Conservation (phyloP, 2,113 vertebrate genomes). For the Dicerorhinus sumatrensis region DNA sequence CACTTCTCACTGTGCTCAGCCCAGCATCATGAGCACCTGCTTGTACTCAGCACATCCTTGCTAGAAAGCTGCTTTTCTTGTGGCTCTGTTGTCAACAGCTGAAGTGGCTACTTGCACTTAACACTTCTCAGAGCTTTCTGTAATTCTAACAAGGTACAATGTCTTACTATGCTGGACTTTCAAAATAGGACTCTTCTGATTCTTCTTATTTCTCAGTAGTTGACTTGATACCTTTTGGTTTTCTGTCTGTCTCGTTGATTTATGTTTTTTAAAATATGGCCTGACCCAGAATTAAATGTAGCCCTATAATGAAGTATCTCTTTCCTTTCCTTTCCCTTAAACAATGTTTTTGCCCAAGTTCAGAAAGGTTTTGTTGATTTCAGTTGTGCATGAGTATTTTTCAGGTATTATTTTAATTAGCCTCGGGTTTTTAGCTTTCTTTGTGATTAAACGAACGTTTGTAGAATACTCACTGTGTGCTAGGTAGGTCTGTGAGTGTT, state of each 20-base stretch:
- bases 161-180: not conserved
- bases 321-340: not conserved
- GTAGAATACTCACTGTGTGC: not conserved
- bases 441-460: not conserved
- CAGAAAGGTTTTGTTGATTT: not conserved
- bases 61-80: not conserved
- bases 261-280: not conserved
- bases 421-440: not conserved
- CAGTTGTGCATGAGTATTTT: not conserved
- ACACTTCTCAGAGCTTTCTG: not conserved
- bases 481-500: not conserved
- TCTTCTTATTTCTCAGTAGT: not conserved
- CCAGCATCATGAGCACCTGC: not conserved
- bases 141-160: not conserved
- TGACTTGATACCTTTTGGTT: not conserved
- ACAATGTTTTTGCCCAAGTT: not conserved
- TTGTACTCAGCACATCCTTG: not conserved
- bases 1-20: not conserved
- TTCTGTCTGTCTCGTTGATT: not conserved
- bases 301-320: not conserved
- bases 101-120: not conserved
- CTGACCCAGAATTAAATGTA: not conserved
- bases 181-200: not conserved
- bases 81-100: not conserved
- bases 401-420: not conserved